These are phyloP conservation scores for Eueremaeus valkanovi DNA, from an alignment of 2,888 invertebrate genomes.

Conservation along the genomic window DNA sequence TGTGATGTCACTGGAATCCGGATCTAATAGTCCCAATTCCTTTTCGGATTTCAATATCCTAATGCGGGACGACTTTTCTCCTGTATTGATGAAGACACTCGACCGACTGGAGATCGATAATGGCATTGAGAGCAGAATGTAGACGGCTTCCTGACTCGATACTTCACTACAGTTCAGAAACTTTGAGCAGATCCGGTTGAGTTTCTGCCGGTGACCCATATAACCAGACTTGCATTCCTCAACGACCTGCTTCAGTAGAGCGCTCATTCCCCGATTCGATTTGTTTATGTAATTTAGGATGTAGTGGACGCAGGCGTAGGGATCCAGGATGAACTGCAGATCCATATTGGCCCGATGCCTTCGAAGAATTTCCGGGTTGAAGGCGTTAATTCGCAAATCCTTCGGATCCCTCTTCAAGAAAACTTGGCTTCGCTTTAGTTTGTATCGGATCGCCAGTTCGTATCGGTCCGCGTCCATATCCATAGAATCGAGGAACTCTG, in stretches of 20 bases:
- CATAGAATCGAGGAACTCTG: not conserved
- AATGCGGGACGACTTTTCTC: conserved; percentile 47
- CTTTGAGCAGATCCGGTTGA: conserved; percentile 46
- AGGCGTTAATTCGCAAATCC: conserved; percentile 5
- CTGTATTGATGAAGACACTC: conserved; percentile 47
- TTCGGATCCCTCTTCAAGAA: conserved; percentile 1
- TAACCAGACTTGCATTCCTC: conserved; percentile 48
- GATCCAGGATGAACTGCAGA: conserved; percentile 40
- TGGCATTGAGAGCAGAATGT: conserved; percentile 46
- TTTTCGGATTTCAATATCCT: conserved; percentile 48
- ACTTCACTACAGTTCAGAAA: conserved; percentile 48
- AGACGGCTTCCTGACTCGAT: conserved; percentile 49
- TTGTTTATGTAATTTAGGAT: conserved; percentile 39
- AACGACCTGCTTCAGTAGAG: conserved; percentile 13
- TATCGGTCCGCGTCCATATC: not conserved
- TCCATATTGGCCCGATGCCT: conserved; percentile 38
- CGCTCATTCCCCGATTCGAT: conserved; percentile 40
- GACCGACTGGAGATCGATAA: conserved; percentile 45
- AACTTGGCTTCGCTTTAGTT: conserved; percentile 17
- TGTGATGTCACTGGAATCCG: conserved; percentile 34
- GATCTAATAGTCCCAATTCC: conserved; percentile 41
- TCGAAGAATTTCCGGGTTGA: conserved; percentile 12
- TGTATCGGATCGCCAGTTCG: not conserved
- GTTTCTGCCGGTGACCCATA: conserved; percentile 44
- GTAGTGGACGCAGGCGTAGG: conserved; percentile 40